Conservation (phyloP, 1,140 invertebrate species). For the Venustaconcha ellipsiformis region DNA sequence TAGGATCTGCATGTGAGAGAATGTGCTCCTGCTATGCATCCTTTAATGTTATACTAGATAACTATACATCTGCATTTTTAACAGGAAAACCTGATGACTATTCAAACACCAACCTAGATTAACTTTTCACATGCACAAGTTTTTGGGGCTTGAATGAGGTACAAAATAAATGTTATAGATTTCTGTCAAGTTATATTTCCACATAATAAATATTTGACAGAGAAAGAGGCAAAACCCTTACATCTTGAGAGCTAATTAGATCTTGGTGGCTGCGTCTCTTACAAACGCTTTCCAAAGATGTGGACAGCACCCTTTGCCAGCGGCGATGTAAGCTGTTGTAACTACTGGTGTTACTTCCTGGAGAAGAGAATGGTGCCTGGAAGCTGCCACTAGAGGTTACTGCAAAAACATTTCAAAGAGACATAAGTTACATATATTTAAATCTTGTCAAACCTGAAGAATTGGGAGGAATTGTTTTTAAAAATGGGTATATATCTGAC, state of each 20-base stretch:
- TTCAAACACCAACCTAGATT: no score
- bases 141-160: no score
- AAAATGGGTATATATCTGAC: neutral
- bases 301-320: slow-evolving; percentile 72
- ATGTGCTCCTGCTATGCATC: no score
- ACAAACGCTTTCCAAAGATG: slow-evolving; percentile 69
- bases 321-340: slow-evolving; percentile 69
- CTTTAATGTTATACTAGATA: no score
- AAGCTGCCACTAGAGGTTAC: slow-evolving; percentile 65
- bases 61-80: no score
- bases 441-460: no score
- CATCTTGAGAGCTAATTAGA: slow-evolving; percentile 34
- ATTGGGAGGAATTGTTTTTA: neutral
- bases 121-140: no score
- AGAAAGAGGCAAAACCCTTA: slow-evolving; percentile 8
- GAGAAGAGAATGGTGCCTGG: slow-evolving; percentile 52
- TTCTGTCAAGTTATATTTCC: no score
- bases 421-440: neutral
- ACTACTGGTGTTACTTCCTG: slow-evolving; percentile 51
- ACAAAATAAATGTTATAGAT: no score
- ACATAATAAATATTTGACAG: no score
- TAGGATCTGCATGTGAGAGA: no score
- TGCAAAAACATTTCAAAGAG: slow-evolving; percentile 23
- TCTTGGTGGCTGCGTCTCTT: slow-evolving; percentile 46
- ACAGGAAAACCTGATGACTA: no score